phyloP scores from a whole-genome alignment of 2,113 vertebrate genomes.

The Rhipidura dahli region DNA sequence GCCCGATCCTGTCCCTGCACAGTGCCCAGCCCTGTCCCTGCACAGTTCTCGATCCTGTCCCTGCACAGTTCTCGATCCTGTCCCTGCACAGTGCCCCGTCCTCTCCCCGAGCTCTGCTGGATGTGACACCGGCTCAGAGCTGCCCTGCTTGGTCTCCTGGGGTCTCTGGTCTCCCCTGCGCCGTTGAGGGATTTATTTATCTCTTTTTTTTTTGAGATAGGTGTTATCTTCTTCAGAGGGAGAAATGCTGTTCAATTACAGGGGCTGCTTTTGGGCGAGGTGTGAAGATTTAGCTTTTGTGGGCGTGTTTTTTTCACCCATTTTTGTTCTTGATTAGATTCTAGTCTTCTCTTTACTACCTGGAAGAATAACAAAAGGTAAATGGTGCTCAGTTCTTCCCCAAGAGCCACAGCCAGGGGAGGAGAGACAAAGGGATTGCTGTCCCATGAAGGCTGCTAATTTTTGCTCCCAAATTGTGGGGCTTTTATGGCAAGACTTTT shows the following conservation, averaged over 20 bases:
- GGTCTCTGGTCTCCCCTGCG: background rate
- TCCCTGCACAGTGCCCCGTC: background rate
- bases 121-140: background rate
- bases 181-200: background rate
- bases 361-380: constrained; percentile 31
- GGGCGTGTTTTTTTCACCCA: background rate
- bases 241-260: constrained; percentile 23
- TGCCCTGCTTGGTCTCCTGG: background rate
- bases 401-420: background rate
- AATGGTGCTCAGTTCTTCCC: background rate
- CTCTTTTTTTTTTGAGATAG: background rate
- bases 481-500: background rate
- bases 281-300: constrained; percentile 55
- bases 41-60: too few species aligned
- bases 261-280: background rate
- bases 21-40: too few species aligned
- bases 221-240: background rate
- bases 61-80: too few species aligned
- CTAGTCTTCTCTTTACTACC: constrained; percentile 30
- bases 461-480: constrained; percentile 26
- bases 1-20: too few species aligned
- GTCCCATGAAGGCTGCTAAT: constrained; percentile 29
- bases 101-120: background rate
- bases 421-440: constrained; percentile 26
- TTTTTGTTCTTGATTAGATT: constrained; percentile 27